phyloP scores from a whole-genome alignment of 2,888 invertebrate genomes.

The Yponomeuta plumbellus region DNA sequence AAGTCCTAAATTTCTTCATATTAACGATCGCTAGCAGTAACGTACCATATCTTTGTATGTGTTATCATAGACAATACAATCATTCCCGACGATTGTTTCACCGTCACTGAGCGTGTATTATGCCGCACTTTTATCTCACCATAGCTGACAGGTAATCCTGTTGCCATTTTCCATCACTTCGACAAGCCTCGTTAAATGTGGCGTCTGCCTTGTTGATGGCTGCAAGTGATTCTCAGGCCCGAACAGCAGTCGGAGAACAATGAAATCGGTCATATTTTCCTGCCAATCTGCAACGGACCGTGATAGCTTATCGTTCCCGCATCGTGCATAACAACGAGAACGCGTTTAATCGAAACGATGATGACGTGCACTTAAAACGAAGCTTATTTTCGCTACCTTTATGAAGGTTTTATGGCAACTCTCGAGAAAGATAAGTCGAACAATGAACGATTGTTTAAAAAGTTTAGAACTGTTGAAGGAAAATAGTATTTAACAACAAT shows the following conservation, averaged over 20 bases:
- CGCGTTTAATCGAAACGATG: conserved; percentile 60
- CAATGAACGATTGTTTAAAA: conserved; percentile 24
- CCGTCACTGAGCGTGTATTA: conserved; percentile 42
- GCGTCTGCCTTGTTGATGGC: conserved; percentile 71
- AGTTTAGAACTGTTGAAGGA: conserved; percentile 15
- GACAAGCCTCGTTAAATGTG: conserved; percentile 74
- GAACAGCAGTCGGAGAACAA: conserved; percentile 65
- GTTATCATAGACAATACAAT: conserved; percentile 23
- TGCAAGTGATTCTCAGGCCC: conserved; percentile 71
- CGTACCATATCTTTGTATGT: conserved; percentile 7
- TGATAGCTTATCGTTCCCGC: conserved; percentile 57
- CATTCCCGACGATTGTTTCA: conserved; percentile 45
- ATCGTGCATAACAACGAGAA: conserved; percentile 66
- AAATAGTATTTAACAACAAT: background rate
- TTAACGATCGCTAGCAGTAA: background rate
- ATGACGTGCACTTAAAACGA: conserved; percentile 60
- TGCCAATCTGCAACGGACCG: conserved; percentile 67
- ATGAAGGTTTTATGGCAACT: conserved; percentile 46
- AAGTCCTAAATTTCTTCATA: background rate
- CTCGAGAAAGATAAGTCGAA: conserved; percentile 12
- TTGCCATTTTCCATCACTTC: conserved; percentile 68
- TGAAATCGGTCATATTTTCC: conserved; percentile 75
- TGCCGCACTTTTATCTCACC: conserved; percentile 58
- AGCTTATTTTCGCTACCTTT: conserved; percentile 59
- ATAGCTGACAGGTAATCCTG: conserved; percentile 67